Conservation (phyloP, 2,113 vertebrate genomes). For the Mormyrus lacerda region DNA sequence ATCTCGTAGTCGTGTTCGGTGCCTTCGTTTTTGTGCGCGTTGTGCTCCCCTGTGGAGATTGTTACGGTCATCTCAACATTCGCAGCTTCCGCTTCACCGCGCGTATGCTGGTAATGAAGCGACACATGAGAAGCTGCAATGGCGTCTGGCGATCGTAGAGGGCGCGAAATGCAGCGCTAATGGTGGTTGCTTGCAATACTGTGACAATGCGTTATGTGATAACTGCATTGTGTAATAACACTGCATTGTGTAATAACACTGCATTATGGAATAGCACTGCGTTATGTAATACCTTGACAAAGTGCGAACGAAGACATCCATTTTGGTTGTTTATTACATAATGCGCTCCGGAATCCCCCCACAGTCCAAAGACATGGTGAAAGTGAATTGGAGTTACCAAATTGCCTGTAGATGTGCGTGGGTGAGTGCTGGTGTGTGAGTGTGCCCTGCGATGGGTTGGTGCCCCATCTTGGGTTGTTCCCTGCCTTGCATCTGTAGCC, state of each 20-base stretch:
- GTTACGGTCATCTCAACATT: not conserved
- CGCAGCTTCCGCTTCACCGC: not conserved
- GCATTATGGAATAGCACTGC: not conserved
- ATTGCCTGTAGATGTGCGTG: no score
- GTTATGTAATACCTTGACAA: not conserved
- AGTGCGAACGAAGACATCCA: not conserved
- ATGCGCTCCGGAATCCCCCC: not conserved
- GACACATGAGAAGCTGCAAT: not conserved
- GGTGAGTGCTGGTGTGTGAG: no score
- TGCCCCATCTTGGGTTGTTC: no score
- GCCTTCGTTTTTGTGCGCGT: constrained; percentile 48
- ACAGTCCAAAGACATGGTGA: no score
- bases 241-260: no score
- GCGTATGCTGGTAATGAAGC: not conserved
- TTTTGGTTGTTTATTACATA: not conserved
- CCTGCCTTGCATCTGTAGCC: no score
- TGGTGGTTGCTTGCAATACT: not conserved
- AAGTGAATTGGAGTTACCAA: no score
- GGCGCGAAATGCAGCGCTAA: not conserved
- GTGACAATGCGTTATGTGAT: not conserved
- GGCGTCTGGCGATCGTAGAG: not conserved
- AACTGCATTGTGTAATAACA: not conserved
- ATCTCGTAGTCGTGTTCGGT: constrained; percentile 63
- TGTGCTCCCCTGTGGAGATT: constrained; percentile 68
- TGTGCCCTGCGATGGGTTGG: no score